Evolutionary conservation across 2,797 vertebrate genomes (phyloP).

Genomic region (Acropternis orthonyx): DNA sequence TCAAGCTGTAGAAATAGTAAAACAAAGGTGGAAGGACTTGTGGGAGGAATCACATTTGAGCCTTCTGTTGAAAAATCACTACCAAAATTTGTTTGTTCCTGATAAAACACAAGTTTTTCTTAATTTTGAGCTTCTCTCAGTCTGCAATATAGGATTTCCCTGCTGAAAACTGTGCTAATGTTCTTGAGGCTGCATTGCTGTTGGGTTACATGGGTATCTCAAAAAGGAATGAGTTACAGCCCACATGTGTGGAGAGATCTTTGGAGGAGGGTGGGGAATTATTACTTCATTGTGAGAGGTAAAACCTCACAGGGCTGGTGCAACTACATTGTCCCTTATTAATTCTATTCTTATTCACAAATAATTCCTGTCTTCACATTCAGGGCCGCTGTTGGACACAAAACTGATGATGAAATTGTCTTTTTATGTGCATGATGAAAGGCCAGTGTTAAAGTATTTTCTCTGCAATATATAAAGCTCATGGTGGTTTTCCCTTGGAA

Average conservation of each 20-base stretch:
- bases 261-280: not conserved
- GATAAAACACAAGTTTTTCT: not conserved
- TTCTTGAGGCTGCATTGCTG: not conserved
- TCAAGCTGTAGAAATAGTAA: not conserved
- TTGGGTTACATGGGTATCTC: not conserved
- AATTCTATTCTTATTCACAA: not conserved
- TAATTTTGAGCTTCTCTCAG: not conserved
- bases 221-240: not conserved
- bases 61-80: not conserved
- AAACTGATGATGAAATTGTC: not conserved
- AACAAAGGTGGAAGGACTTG: not conserved
- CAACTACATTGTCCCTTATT: not conserved
- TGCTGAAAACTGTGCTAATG: rapidly evolving
- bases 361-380: not conserved
- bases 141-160: not conserved
- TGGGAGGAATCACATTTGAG: not conserved
- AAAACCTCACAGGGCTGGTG: not conserved
- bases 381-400: not conserved
- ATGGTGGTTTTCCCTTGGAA: not conserved
- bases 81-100: not conserved
- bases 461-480: not conserved
- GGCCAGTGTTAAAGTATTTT: not conserved
- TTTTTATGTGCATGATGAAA: not conserved
- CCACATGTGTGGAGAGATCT: not conserved
- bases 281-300: not conserved